A percentile compares a stretch with the other conserved stretches of the same genome.
Evolutionary conservation across 2,113 vertebrate genomes (phyloP).

Genomic region (Barbus barbus): DNA sequence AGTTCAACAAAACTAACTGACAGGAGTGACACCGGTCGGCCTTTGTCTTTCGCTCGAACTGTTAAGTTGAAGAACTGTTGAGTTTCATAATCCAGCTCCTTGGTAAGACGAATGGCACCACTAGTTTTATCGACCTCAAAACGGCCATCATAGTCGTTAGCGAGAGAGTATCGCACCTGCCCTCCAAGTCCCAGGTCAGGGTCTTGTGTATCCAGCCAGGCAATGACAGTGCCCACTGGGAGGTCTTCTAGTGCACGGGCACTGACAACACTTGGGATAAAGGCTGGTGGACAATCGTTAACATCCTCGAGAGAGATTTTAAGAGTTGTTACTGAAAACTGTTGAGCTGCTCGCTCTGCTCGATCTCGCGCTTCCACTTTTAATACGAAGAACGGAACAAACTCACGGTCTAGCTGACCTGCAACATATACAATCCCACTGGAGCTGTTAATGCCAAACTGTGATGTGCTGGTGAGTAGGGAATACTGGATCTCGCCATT

Average conservation of each 20-base stretch:
- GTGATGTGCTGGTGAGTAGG: slow-evolving; percentile 85
- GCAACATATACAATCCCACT: slow-evolving; percentile 89
- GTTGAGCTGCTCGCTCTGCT: slow-evolving; percentile 81
- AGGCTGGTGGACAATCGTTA: slow-evolving; percentile 92
- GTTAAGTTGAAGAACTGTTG: slow-evolving; percentile 97
- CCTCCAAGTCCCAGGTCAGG: slow-evolving; percentile 91
- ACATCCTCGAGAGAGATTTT: slow-evolving; percentile 88
- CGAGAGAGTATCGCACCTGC: slow-evolving; percentile 90
- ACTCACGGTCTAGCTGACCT: slow-evolving; percentile 89
- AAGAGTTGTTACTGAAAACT: slow-evolving; percentile 83
- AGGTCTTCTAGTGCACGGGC: slow-evolving; percentile 92
- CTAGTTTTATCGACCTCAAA: slow-evolving; percentile 93
- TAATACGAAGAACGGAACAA: slow-evolving; percentile 81
- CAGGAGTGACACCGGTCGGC: slow-evolving; percentile 89
- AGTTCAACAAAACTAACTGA: slow-evolving; percentile 92
- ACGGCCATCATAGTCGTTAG: slow-evolving; percentile 87
- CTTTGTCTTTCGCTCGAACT: slow-evolving; percentile 92
- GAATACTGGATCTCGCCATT: slow-evolving; percentile 89
- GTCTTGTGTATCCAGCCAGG: slow-evolving; percentile 94
- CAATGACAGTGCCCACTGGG: slow-evolving; percentile 89
- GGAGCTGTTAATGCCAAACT: slow-evolving; percentile 89
- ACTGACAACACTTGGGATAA: slow-evolving; percentile 87
- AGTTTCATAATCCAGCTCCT: slow-evolving; percentile 92
- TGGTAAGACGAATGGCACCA: slow-evolving; percentile 88
- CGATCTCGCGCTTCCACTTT: slow-evolving; percentile 93